Percentiles rank a stretch among this genome's conserved stretches.
Evolutionary conservation across 1,140 invertebrate genomes (phyloP).

Genomic region (Geopemphigus sp.): DNA sequence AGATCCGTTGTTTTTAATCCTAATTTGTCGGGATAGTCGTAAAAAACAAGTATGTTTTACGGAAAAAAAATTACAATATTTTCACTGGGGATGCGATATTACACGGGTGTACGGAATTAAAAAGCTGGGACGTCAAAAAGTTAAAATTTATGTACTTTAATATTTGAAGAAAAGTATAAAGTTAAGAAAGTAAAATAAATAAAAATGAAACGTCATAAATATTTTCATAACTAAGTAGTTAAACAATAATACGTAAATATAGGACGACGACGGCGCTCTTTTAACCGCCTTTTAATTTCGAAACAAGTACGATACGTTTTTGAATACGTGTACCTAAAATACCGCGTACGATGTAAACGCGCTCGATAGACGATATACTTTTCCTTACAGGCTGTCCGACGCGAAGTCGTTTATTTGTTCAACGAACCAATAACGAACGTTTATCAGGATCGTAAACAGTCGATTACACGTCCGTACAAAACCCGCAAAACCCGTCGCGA

Average conservation of each 20-base stretch:
- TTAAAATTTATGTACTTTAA: slow-evolving; percentile 21
- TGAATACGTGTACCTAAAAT: too few species aligned
- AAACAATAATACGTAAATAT: slow-evolving; percentile 10
- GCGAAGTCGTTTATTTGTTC: too few species aligned
- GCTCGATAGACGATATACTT: too few species aligned
- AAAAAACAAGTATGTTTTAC: neutral
- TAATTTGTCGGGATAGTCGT: slow-evolving; percentile 5
- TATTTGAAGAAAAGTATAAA: neutral
- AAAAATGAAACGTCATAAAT: neutral
- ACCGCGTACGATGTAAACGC: too few species aligned
- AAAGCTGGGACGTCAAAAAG: slow-evolving; percentile 24
- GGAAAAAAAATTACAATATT: slow-evolving; percentile 7
- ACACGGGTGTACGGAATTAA: neutral
- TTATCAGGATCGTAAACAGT: too few species aligned
- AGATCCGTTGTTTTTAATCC: slow-evolving; percentile 3
- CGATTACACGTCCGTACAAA: too few species aligned
- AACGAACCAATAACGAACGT: too few species aligned
- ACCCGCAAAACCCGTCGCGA: too few species aligned
- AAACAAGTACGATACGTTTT: too few species aligned
- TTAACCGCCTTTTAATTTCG: neutral
- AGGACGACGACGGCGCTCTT: neutral
- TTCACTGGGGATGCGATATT: neutral
- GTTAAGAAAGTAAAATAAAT: slow-evolving; percentile 21
- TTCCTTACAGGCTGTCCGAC: too few species aligned
- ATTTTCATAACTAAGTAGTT: slow-evolving; percentile 5